These are phyloP conservation scores for Poeciliopsis presidionis DNA, from an alignment of 2,797 vertebrate genomes.

Conservation along the genomic window DNA sequence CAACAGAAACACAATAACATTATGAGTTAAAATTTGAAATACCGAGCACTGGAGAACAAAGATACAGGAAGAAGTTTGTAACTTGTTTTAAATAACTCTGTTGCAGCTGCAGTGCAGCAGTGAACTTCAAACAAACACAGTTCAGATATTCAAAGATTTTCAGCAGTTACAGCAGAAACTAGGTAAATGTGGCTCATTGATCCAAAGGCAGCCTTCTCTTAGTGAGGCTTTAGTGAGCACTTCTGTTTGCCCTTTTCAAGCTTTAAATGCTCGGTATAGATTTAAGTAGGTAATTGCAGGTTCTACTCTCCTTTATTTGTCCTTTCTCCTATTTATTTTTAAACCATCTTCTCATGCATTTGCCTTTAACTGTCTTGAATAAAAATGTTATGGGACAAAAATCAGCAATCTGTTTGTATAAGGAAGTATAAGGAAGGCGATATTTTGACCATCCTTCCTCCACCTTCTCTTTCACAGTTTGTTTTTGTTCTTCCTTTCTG, in stretches of 20 bases:
- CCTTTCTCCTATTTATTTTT: slow-evolving; percentile 5
- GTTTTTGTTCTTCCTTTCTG: slow-evolving; percentile 34
- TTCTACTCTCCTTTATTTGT: slow-evolving; percentile 8
- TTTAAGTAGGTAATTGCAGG: slow-evolving; percentile 27
- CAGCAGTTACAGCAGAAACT: slow-evolving; percentile 26
- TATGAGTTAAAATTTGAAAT: not conserved
- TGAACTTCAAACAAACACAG: slow-evolving; percentile 17
- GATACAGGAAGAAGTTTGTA: not conserved
- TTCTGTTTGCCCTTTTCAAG: slow-evolving; percentile 17
- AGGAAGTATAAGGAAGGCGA: slow-evolving; percentile 29
- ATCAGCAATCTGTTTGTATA: slow-evolving; percentile 24
- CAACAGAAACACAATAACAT: not conserved
- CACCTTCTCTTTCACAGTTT: slow-evolving; percentile 52
- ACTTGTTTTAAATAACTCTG: not conserved
- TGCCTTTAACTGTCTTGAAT: slow-evolving; percentile 6
- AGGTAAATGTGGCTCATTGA: slow-evolving; percentile 28
- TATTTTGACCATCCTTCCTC: slow-evolving; percentile 62
- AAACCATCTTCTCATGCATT: slow-evolving; percentile 11
- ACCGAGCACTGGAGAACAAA: not conserved
- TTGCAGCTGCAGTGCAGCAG: not conserved
- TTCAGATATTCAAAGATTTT: slow-evolving; percentile 16
- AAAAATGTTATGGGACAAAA: slow-evolving; percentile 32
- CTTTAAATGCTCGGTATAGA: slow-evolving; percentile 32
- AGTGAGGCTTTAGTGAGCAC: slow-evolving; percentile 14
- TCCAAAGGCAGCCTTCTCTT: slow-evolving; percentile 18